Conservation (phyloP, 1,140 invertebrate genomes). For the Megathymus violae region DNA sequence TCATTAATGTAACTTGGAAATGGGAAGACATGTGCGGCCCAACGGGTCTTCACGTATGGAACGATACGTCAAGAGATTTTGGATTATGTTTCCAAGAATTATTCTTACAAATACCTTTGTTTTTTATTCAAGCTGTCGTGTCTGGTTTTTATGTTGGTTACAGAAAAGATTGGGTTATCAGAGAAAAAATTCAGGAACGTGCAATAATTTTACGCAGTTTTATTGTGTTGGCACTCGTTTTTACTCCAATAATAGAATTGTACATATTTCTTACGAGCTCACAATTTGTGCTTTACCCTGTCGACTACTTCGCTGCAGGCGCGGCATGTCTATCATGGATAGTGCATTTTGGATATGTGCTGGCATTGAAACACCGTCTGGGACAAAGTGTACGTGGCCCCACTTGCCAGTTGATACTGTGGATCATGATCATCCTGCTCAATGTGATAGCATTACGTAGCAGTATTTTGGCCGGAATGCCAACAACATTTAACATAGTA, state of each 20-base stretch:
- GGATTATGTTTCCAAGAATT: slow-evolving; percentile 92
- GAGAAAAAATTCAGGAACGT: slow-evolving; percentile 85
- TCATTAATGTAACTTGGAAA: slow-evolving; percentile 83
- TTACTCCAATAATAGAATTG: slow-evolving; percentile 87
- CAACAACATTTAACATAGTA: slow-evolving; percentile 78
- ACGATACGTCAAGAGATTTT: slow-evolving; percentile 87
- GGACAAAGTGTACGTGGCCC: slow-evolving; percentile 89
- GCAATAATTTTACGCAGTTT: slow-evolving; percentile 86
- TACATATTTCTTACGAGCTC: slow-evolving; percentile 84
- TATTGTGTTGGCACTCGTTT: slow-evolving; percentile 85
- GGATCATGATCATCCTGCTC: slow-evolving; percentile 86
- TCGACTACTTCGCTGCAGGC: slow-evolving; percentile 88
- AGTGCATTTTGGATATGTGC: slow-evolving; percentile 90
- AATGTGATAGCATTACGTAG: slow-evolving; percentile 84
- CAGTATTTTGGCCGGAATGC: slow-evolving; percentile 65
- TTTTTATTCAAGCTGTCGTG: slow-evolving; percentile 87
- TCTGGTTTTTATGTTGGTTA: slow-evolving; percentile 91
- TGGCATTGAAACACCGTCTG: slow-evolving; percentile 87
- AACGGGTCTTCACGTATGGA: slow-evolving; percentile 86
- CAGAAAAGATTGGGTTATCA: slow-evolving; percentile 83
- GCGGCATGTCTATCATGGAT: slow-evolving; percentile 90
- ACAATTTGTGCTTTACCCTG: slow-evolving; percentile 79
- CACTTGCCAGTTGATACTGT: slow-evolving; percentile 86
- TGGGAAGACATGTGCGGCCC: slow-evolving; percentile 90
- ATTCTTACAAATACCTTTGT: slow-evolving; percentile 88